These are phyloP conservation scores for Rhagologus leucostigma DNA, from an alignment of 2,113 vertebrate species.

Conservation along the genomic window DNA sequence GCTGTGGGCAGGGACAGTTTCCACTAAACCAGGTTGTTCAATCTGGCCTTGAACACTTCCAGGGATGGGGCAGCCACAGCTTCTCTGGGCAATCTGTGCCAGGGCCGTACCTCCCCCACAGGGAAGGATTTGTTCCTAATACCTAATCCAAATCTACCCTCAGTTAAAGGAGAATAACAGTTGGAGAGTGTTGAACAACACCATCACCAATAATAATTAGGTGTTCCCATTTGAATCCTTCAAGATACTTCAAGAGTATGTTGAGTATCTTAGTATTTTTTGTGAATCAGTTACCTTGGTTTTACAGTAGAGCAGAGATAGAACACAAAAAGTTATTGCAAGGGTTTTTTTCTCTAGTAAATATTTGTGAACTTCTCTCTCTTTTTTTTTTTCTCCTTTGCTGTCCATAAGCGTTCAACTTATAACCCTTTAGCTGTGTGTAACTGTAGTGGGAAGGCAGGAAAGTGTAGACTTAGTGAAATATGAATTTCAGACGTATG, in stretches of 20 bases:
- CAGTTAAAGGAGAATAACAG: background rate
- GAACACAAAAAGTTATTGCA: background rate
- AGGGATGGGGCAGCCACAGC: background rate
- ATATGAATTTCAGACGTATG: background rate
- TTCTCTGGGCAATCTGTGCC: background rate
- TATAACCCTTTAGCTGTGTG: background rate
- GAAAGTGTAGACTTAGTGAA: background rate
- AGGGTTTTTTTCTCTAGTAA: background rate
- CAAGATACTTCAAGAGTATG: background rate
- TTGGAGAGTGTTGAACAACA: background rate
- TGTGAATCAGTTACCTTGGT: background rate
- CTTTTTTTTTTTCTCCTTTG: background rate
- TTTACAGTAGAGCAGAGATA: background rate
- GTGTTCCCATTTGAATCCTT: background rate
- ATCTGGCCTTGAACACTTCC: background rate
- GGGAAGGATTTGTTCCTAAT: background rate
- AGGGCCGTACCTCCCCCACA: background rate
- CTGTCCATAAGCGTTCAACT: background rate
- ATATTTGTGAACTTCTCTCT: background rate
- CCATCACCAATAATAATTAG: background rate
- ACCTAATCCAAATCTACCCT: background rate
- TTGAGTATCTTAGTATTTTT: background rate
- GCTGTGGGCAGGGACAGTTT: background rate
- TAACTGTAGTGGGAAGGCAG: background rate
- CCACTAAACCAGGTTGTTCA: background rate